Evolutionary conservation across 2,113 vertebrate species (phyloP).

Genomic region (Talpa occidentalis): DNA sequence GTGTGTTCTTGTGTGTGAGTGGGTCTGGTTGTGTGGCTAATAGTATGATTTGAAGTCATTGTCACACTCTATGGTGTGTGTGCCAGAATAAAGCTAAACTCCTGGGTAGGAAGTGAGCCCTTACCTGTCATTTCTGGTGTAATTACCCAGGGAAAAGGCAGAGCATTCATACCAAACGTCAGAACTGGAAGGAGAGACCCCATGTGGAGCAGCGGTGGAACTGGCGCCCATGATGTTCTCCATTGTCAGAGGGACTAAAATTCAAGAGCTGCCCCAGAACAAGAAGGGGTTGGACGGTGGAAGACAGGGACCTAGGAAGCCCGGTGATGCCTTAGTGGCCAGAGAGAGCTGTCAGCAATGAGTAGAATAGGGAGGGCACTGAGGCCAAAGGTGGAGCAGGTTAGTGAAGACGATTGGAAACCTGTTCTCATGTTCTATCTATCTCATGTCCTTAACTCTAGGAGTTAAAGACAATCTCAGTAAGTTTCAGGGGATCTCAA

Average conservation of each 20-base stretch:
- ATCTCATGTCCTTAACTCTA: no score
- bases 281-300: background rate
- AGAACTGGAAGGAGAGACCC: background rate
- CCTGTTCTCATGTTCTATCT: background rate
- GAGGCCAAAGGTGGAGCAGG: background rate
- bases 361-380: background rate
- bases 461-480: background rate
- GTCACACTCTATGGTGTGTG: background rate
- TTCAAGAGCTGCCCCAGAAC: background rate
- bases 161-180: background rate
- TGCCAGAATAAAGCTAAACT: background rate
- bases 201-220: background rate
- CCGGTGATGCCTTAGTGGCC: background rate
- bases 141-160: background rate
- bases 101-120: background rate
- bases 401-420: background rate
- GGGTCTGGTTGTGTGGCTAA: background rate
- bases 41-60: background rate
- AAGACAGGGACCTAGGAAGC: background rate
- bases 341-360: background rate
- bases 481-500: background rate
- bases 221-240: background rate
- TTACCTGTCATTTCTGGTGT: background rate
- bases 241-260: background rate
- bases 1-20: background rate